phyloP scores from a whole-genome alignment of 2,888 invertebrate genomes.

The Agrotis exclamationis region DNA sequence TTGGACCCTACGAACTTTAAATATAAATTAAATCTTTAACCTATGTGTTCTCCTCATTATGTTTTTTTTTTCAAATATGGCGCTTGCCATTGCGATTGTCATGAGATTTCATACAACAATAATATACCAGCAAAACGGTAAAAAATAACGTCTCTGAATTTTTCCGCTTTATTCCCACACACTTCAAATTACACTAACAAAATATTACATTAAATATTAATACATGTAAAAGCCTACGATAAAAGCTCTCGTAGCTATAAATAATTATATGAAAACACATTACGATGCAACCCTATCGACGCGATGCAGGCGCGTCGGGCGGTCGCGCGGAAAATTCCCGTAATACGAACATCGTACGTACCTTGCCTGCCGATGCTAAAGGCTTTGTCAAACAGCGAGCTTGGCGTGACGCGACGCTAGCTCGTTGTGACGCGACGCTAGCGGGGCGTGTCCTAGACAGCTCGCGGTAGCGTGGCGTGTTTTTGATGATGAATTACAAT shows the following conservation, averaged over 20 bases:
- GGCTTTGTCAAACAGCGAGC: too few species aligned
- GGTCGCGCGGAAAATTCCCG: constrained; percentile 65
- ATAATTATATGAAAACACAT: constrained; percentile 37
- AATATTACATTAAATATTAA: background rate
- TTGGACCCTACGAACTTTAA: too few species aligned
- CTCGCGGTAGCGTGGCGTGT: too few species aligned
- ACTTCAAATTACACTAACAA: background rate
- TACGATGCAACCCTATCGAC: constrained; percentile 50
- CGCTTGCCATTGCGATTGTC: too few species aligned
- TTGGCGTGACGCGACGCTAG: too few species aligned
- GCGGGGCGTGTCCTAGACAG: too few species aligned
- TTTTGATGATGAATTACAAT: too few species aligned
- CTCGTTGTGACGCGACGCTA: too few species aligned
- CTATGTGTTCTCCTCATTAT: too few species aligned
- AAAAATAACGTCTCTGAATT: background rate
- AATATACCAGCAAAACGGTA: background rate
- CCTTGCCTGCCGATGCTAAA: background rate
- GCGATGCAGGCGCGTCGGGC: constrained; percentile 59
- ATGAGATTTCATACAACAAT: too few species aligned
- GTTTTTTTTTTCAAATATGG: too few species aligned
- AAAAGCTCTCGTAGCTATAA: constrained; percentile 6
- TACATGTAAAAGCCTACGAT: constrained; percentile 9
- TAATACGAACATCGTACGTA: constrained; percentile 50
- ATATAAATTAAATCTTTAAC: too few species aligned
- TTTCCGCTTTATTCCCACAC: background rate